Evolutionary conservation across 2,113 vertebrate genomes (phyloP).

Genomic region (Pollachius pollachius): DNA sequence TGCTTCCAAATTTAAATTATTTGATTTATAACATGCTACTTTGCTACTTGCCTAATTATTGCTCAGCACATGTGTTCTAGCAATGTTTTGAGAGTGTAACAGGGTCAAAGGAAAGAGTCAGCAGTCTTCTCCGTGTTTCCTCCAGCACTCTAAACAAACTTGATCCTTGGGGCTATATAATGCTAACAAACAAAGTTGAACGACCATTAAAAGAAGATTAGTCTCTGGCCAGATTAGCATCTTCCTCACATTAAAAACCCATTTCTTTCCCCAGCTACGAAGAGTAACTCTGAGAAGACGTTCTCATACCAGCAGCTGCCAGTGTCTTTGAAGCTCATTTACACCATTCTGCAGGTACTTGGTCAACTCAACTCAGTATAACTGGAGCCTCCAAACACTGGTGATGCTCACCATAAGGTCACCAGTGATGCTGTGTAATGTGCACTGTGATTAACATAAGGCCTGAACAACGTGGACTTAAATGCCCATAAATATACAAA

Average conservation of each 20-base stretch:
- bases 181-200: not conserved
- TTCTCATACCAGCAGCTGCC: slow-evolving; percentile 96
- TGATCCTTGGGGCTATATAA: not conserved
- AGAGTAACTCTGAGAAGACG: slow-evolving; percentile 90
- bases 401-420: too few species aligned
- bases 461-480: too few species aligned
- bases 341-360: slow-evolving; percentile 94
- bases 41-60: too few species aligned
- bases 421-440: too few species aligned
- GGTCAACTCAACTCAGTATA: not conserved
- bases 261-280: slow-evolving; percentile 74
- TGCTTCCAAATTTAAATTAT: too few species aligned
- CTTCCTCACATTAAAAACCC: slow-evolving; percentile 11
- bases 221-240: not conserved
- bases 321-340: slow-evolving; percentile 91
- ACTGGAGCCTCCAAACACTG: too few species aligned
- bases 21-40: too few species aligned
- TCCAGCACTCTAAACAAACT: not conserved
- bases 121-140: not conserved
- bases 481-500: too few species aligned
- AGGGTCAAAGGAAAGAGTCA: too few species aligned
- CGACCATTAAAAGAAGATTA: not conserved
- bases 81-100: too few species aligned
- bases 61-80: too few species aligned
- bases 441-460: not conserved